A percentile compares a stretch with the other conserved stretches of the same genome.
Conservation (phyloP, 2,888 invertebrate genomes). For the Hypsopygia costalis region DNA sequence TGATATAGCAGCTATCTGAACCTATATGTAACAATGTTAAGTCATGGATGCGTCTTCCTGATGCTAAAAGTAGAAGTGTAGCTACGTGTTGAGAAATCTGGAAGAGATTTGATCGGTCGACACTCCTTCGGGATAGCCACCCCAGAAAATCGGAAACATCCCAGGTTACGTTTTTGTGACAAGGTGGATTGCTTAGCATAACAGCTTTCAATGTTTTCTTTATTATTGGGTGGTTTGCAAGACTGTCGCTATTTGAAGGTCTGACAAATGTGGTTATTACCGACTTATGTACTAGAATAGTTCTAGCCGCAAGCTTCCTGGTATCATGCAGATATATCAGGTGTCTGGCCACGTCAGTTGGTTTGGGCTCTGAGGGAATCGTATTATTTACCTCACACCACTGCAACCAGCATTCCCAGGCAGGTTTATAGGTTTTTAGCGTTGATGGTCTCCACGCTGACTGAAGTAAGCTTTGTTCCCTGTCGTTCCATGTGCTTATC, state of each 20-base stretch:
- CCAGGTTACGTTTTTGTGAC: constrained; percentile 3
- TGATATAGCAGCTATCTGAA: too few species aligned
- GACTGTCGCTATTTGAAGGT: background rate
- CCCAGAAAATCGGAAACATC: background rate
- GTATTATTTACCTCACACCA: too few species aligned
- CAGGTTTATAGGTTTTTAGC: constrained; percentile 13
- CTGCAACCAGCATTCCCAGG: constrained; percentile 15
- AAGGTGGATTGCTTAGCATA: background rate
- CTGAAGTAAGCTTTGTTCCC: constrained; percentile 6
- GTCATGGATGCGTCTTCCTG: too few species aligned
- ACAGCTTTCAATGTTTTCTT: constrained; percentile 4
- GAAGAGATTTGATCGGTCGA: background rate
- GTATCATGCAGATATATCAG: too few species aligned
- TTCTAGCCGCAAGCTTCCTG: constrained; percentile 1
- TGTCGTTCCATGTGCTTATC: constrained; percentile 2
- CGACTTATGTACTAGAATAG: constrained; percentile 9
- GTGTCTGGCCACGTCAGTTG: too few species aligned
- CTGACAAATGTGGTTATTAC: constrained; percentile 3
- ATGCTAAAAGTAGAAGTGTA: constrained; percentile 1
- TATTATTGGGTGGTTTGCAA: background rate
- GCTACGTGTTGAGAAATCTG: constrained; percentile 6
- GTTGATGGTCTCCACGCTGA: constrained; percentile 17
- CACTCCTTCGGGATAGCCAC: too few species aligned
- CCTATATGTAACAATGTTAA: too few species aligned
- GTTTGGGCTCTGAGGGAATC: too few species aligned